Evolutionary conservation across 2,888 invertebrate genomes (phyloP).

Genomic region (Brenthis hecate): DNA sequence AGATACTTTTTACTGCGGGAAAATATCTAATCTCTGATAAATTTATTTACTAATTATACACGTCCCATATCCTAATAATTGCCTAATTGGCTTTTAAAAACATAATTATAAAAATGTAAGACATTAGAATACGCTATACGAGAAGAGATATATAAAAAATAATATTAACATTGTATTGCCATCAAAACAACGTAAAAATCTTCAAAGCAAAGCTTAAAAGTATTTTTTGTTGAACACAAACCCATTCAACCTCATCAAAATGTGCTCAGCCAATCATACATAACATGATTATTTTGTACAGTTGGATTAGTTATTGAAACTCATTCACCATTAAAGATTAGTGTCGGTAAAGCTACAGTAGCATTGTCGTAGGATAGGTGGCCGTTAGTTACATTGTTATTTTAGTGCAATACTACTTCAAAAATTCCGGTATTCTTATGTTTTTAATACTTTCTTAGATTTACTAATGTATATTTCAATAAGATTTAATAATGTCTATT

Average conservation of each 20-base stretch:
- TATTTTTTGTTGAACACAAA: conserved; percentile 10
- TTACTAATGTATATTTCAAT: too few relatives aligned
- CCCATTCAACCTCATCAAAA: conserved; percentile 31
- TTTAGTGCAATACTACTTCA: background rate
- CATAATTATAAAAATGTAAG: too few relatives aligned
- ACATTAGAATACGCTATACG: too few relatives aligned
- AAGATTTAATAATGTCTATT: too few relatives aligned
- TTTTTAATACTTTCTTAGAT: too few relatives aligned
- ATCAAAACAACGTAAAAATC: conserved; percentile 11
- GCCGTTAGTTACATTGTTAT: conserved; percentile 7
- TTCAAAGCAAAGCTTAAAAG: conserved; percentile 2
- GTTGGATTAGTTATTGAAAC: conserved; percentile 31
- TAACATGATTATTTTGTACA: conserved; percentile 39
- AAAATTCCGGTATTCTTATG: too few relatives aligned
- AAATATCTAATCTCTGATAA: too few relatives aligned
- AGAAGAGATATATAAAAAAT: too few relatives aligned
- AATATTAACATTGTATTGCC: background rate
- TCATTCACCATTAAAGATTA: conserved; percentile 38
- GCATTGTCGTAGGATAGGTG: conserved; percentile 10
- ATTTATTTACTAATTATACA: too few relatives aligned
- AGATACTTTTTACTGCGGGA: too few relatives aligned
- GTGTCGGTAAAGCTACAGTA: conserved; percentile 18
- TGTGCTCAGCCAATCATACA: conserved; percentile 34
- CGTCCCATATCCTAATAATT: too few relatives aligned
- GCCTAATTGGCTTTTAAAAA: too few relatives aligned